A percentile compares a stretch with the other conserved stretches of the same genome.
Conservation (phyloP, 2,888 invertebrate genomes). For the Ceraclea dissimilis region DNA sequence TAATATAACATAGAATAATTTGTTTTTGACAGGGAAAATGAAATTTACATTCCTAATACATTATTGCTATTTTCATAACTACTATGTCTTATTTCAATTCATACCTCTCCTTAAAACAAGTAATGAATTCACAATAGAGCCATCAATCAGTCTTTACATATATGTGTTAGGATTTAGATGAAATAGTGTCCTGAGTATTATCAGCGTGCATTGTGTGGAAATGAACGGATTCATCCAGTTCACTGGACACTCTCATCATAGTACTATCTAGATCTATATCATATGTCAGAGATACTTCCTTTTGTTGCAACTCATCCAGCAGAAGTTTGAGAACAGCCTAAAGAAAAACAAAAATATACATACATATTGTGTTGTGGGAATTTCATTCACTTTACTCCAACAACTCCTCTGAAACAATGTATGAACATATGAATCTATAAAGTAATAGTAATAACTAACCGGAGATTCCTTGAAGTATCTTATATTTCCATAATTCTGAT, state of each 20-base stretch:
- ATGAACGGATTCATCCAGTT: slow-evolving; percentile 23
- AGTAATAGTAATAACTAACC: slow-evolving; percentile 10
- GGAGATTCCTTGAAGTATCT: slow-evolving; percentile 20
- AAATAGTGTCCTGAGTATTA: slow-evolving; percentile 3
- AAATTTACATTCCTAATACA: no score
- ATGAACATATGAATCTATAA: no score
- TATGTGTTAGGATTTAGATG: not conserved
- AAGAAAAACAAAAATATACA: slow-evolving; percentile 5
- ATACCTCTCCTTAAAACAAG: no score
- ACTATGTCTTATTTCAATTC: no score
- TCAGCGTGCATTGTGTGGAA: slow-evolving; percentile 21
- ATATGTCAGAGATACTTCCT: slow-evolving; percentile 24
- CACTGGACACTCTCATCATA: slow-evolving; percentile 15
- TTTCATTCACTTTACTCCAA: not conserved
- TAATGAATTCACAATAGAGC: no score
- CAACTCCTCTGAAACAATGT: not conserved
- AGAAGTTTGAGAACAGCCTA: slow-evolving; percentile 19
- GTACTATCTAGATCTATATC: slow-evolving; percentile 23
- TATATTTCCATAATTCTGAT: slow-evolving; percentile 9
- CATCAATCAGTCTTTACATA: no score
- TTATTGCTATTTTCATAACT: no score
- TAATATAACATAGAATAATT: no score
- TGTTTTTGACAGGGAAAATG: no score
- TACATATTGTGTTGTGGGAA: no score
- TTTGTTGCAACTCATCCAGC: slow-evolving; percentile 22